Evolutionary conservation across 2,797 vertebrate genomes (phyloP).

Genomic region (Lateolabrax maculatus): DNA sequence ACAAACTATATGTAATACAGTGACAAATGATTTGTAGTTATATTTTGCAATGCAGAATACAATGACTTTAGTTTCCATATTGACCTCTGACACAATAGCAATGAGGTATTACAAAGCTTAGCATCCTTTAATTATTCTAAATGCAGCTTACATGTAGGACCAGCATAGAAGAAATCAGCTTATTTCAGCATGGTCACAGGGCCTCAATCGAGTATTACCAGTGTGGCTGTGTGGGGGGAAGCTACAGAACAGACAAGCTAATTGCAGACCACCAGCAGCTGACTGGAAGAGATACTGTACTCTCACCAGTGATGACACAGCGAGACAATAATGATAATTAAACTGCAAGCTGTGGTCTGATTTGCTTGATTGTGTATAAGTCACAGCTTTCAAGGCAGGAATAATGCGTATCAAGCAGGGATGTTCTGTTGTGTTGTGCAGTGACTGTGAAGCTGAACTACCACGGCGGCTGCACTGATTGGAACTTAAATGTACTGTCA

Average conservation of each 20-base stretch:
- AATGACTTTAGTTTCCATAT: slow-evolving; percentile 59
- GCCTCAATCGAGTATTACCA: slow-evolving; percentile 70
- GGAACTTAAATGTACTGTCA: neutral
- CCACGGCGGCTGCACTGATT: neutral
- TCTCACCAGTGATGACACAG: slow-evolving; percentile 50
- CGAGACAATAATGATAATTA: slow-evolving; percentile 75
- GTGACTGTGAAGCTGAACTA: slow-evolving; percentile 11
- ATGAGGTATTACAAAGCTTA: slow-evolving; percentile 82
- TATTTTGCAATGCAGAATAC: slow-evolving; percentile 39
- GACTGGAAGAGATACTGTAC: slow-evolving; percentile 47
- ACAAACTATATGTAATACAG: neutral
- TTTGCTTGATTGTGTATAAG: slow-evolving; percentile 43
- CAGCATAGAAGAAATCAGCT: slow-evolving; percentile 82
- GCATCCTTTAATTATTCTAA: slow-evolving; percentile 87
- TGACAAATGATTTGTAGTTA: slow-evolving; percentile 24
- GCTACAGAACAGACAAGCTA: slow-evolving; percentile 64
- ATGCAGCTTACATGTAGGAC: slow-evolving; percentile 83
- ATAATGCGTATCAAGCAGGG: neutral
- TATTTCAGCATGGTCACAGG: slow-evolving; percentile 76
- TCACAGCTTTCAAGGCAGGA: slow-evolving; percentile 14
- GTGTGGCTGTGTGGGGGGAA: slow-evolving; percentile 39
- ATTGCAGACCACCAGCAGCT: slow-evolving; percentile 72
- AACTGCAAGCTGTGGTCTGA: slow-evolving; percentile 62
- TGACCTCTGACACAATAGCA: slow-evolving; percentile 73
- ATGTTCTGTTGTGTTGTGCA: neutral